Base-by-base conservation (phyloP, 2,888 invertebrate species). In the Panorpa germanica region DNA sequence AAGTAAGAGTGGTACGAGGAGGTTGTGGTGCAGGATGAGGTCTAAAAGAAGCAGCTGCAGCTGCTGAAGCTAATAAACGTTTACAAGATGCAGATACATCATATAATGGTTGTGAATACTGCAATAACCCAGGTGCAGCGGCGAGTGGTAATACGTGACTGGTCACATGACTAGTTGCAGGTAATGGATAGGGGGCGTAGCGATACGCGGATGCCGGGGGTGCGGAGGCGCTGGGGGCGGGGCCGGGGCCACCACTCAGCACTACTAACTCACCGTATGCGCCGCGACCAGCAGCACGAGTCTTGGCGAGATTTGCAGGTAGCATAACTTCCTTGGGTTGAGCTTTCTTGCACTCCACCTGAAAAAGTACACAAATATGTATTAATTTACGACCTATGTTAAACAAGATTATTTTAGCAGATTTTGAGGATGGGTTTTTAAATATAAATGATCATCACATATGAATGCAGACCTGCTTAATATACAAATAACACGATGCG, bases 241-340 rank as follows among this genome's bases (percentile, higher is more conserved):
- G 54, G 54, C 61, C 52, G 57, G 67, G 60, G 54, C 63, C 63
- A 59, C 71, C 69, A 61, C 76, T 69, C 63, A 72, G 68, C 67
- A 75, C 75, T 71, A 83, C 73, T 71, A 85, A 86, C 88, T 88
- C 86, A 90, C 88, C 88, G 75, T 88, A 90, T 66, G 86, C 82
- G 62, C 86, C 85, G 62, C 88, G 78, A 47, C 85, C 85, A 49
- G 86, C 83, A 56, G 86, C 86, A 57, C 88, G 75, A 62, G 86
- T 88, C 70, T 88, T 88, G 51, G 86, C 86, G 65, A 88, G 63
- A 61, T 86, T 88, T 46, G 86, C 82, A 49, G 96, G 96, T 53
- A 96, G 75, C 98, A 98, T 98, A 49, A 98, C 96, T 70, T 98
- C 98, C 69, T 98, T 98, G 41, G 98, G 98, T 65, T 98, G 98